phyloP scores from a whole-genome alignment of 2,888 invertebrate genomes.

The Aphelenchoides bicaudatus region DNA sequence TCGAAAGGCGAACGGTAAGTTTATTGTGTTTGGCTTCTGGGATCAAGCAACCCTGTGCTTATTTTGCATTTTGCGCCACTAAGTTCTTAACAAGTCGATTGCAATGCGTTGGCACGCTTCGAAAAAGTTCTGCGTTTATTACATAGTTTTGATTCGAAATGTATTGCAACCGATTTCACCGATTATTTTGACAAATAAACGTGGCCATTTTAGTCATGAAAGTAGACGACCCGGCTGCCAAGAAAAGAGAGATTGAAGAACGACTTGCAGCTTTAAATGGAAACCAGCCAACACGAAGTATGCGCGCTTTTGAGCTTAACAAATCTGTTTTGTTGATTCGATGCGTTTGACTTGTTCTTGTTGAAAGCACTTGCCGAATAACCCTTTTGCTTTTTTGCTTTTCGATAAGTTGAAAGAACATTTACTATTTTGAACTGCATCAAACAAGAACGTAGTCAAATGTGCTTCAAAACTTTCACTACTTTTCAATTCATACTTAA shows the following conservation, averaged over 20 bases:
- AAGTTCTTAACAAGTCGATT: conserved; percentile 9
- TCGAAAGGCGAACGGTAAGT: conserved; percentile 13
- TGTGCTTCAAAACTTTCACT: not conserved
- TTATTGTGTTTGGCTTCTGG: not conserved
- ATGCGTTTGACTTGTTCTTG: no score
- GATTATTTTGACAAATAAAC: no score
- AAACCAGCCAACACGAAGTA: not conserved
- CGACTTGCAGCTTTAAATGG: conserved; percentile 12
- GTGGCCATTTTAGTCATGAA: no score
- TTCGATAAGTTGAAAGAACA: not conserved
- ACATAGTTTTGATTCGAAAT: no score
- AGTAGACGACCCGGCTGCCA: conserved; percentile 15
- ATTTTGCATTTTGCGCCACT: conserved; percentile 12
- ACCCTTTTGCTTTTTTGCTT: not conserved
- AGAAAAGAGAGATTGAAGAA: conserved; percentile 12
- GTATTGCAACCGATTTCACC: no score
- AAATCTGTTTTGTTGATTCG: no score
- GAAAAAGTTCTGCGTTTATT: no score
- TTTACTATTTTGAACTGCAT: not conserved
- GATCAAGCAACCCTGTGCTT: conserved; percentile 1
- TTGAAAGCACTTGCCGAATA: no score
- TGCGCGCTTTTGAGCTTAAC: no score
- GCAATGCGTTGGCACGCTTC: no score
- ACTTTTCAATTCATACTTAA: not conserved
- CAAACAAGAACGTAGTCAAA: not conserved